phyloP scores from a whole-genome alignment of 2,797 vertebrate genomes.

The Cyclopterus lumpus region DNA sequence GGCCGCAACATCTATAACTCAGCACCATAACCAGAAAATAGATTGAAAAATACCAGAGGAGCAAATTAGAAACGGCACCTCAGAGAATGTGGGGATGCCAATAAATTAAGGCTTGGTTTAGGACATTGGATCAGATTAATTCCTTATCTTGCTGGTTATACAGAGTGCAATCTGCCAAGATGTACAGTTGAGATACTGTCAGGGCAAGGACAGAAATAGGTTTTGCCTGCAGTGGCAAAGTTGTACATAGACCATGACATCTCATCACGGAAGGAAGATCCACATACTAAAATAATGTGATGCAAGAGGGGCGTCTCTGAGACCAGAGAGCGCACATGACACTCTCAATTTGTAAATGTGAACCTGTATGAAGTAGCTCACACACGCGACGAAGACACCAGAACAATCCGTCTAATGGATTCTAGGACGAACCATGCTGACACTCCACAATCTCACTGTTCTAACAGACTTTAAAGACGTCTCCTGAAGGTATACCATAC shows the following conservation, averaged over 20 bases:
- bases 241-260: slow-evolving; percentile 17
- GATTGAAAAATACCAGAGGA: slow-evolving; percentile 10
- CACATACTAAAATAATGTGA: slow-evolving; percentile 6
- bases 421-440: not conserved
- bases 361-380: not conserved
- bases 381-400: not conserved
- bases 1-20: slow-evolving; percentile 46
- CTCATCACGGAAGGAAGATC: slow-evolving; percentile 10
- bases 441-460: not conserved
- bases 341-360: not conserved
- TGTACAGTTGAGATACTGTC: slow-evolving; percentile 21
- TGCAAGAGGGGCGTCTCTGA: slow-evolving; percentile 8
- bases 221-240: slow-evolving; percentile 18
- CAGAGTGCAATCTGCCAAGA: not conserved
- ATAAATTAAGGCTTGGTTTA: slow-evolving; percentile 46
- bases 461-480: not conserved
- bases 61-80: slow-evolving; percentile 38
- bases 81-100: slow-evolving; percentile 13
- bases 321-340: slow-evolving; percentile 4
- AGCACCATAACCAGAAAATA: slow-evolving; percentile 22
- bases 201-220: slow-evolving; percentile 15
- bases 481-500: not conserved
- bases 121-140: slow-evolving; percentile 12
- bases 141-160: slow-evolving; percentile 24
- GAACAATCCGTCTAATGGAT: not conserved